phyloP scores from a whole-genome alignment of 1,140 invertebrate species.

The Stegodyphus dumicola region DNA sequence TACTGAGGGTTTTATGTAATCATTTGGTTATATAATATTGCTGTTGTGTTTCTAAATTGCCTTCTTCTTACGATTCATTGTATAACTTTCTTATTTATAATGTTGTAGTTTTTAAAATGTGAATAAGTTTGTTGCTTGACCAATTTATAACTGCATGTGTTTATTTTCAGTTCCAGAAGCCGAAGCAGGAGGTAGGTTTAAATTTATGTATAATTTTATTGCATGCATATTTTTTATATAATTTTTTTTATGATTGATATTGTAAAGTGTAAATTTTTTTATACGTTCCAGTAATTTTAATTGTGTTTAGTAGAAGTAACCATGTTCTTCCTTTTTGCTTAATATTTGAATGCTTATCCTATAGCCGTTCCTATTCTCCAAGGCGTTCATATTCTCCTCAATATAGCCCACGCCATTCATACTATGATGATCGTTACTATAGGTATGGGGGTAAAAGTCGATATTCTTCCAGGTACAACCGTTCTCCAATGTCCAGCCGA shows the following conservation, averaged over 20 bases:
- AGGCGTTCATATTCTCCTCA: slow-evolving; percentile 53
- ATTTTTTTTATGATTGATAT: too few relatives aligned
- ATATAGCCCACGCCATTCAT: slow-evolving; percentile 43
- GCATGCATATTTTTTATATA: too few relatives aligned
- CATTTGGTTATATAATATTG: too few relatives aligned
- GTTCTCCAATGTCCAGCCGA: slow-evolving; percentile 72
- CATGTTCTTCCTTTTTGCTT: background rate
- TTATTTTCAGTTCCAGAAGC: slow-evolving; percentile 41
- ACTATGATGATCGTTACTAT: slow-evolving; percentile 48
- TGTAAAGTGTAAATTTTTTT: too few relatives aligned
- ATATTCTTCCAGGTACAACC: slow-evolving; percentile 65
- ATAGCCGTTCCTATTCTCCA: slow-evolving; percentile 57
- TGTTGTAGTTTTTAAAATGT: too few relatives aligned
- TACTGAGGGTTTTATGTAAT: too few relatives aligned
- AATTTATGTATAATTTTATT: background rate
- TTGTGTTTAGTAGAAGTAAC: background rate
- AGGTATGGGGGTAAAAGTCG: background rate
- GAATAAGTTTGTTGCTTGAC: too few relatives aligned
- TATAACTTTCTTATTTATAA: too few relatives aligned
- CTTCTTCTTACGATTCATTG: too few relatives aligned
- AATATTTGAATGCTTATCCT: slow-evolving; percentile 3
- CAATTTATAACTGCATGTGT: background rate
- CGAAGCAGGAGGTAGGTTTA: slow-evolving; percentile 46
- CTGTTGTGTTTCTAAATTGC: too few relatives aligned
- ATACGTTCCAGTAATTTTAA: too few relatives aligned